Base-by-base conservation (phyloP, 2,797 vertebrate genomes). In the Acrocephalus scirpaceus region DNA sequence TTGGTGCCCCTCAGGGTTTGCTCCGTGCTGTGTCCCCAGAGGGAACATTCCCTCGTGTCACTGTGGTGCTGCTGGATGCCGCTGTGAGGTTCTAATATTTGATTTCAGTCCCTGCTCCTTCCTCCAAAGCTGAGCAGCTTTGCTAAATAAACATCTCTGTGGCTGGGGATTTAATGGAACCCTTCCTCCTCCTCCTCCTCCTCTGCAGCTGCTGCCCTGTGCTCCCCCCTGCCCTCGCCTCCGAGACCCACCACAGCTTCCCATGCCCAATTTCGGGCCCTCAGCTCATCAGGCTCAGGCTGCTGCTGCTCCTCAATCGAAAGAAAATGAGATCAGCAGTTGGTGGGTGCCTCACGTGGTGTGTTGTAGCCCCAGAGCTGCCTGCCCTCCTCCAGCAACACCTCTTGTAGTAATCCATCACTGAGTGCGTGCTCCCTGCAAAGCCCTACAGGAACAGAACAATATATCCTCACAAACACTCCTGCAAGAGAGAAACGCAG, bases 321-420 rank as follows among this genome's bases (percentile, higher is more conserved):
- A 38, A 72, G 56, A 30, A 78, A 89, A 95, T 89, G 48, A 95
- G 56, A 11, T 95, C 84, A 95, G 93, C 81, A 27, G 34, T 76
- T 34, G 77, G 86, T 75, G 88, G 84, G 65, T 84, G 88, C 83
- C 92, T 75, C 84, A n/a, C 5, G 1, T 23, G 82, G 22, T 40
- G 34, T 45, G 47, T 18, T 12, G 77, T 47, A 64, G 88, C 86
- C 80, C 58, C 86, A 50, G 88, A 95, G 80, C 80, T 62, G 65
- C 92, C 48, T 61, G 74, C 56, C 56, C 80, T 90, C 36, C 84
- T 89, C 79, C 74, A 78, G 93, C 93, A 72, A 4, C 42, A 40
- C 70, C 80, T 94, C 82, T 38, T 0, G 3, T 16, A 36, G 56
- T n/a, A 53, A 96, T 95, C 93, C 88, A 90, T 81, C 92, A 92